phyloP scores from a whole-genome alignment of 2,113 vertebrate species.

The Gobius niger region DNA sequence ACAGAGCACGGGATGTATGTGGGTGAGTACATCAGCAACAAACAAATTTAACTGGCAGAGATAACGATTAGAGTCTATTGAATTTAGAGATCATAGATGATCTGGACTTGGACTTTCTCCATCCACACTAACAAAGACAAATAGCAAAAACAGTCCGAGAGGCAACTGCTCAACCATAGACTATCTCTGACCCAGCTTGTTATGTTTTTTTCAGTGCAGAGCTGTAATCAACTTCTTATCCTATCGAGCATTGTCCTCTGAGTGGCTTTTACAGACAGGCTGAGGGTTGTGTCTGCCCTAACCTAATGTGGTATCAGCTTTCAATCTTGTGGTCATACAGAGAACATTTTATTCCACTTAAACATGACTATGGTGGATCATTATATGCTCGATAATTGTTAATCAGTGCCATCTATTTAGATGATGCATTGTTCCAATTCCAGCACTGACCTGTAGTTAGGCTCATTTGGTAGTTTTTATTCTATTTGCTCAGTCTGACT shows the following conservation, averaged over 20 bases:
- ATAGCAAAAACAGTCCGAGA: slow-evolving; percentile 10
- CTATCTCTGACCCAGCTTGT: slow-evolving; percentile 41
- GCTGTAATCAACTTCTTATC: slow-evolving; percentile 50
- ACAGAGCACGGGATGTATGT: slow-evolving; percentile 87
- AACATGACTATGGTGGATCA: slow-evolving; percentile 42
- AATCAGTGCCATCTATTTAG: not conserved
- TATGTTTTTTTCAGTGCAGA: slow-evolving; percentile 43
- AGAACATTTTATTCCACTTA: slow-evolving; percentile 61
- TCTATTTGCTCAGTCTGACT: slow-evolving; percentile 33
- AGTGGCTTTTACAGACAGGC: slow-evolving; percentile 49
- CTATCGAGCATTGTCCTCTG: slow-evolving; percentile 39
- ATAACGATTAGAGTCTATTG: too few species aligned
- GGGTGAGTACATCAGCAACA: slow-evolving; percentile 80
- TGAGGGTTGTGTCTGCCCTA: slow-evolving; percentile 47
- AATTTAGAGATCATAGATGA: too few species aligned
- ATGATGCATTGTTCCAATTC: slow-evolving; percentile 23
- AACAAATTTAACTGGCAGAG: too few species aligned
- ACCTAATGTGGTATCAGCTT: slow-evolving; percentile 61
- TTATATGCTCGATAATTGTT: slow-evolving; percentile 43
- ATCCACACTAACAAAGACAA: slow-evolving; percentile 43
- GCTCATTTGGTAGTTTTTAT: slow-evolving; percentile 47
- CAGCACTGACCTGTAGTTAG: slow-evolving; percentile 53
- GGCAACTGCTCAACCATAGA: slow-evolving; percentile 33
- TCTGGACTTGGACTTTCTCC: slow-evolving; percentile 16
- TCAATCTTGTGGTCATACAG: slow-evolving; percentile 48